These are phyloP conservation scores for Platycheirus albimanus DNA, from an alignment of 2,888 invertebrate species.

Conservation along the genomic window DNA sequence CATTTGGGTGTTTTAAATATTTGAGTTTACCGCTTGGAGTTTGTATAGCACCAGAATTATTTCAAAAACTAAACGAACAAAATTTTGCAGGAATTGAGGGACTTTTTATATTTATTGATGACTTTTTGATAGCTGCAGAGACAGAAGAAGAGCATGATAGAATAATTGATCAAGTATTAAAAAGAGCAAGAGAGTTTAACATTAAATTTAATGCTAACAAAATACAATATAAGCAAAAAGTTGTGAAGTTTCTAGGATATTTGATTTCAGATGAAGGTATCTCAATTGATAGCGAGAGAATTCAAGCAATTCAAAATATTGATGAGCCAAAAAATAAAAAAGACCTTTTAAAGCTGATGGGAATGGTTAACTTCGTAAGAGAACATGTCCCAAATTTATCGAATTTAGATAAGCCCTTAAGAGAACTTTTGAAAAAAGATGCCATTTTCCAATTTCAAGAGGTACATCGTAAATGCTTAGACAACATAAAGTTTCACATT, in stretches of 20 bases:
- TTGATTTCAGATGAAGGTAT: not conserved
- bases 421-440: no score
- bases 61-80: not conserved
- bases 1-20: no score
- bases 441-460: not conserved
- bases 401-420: not conserved
- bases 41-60: not conserved
- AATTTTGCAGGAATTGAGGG: not conserved
- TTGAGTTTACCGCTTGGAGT: no score
- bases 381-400: not conserved
- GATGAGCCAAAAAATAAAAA: not conserved
- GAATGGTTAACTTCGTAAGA: not conserved
- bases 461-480: not conserved
- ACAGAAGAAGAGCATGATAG: not conserved
- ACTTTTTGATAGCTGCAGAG: not conserved
- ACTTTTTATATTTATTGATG: not conserved
- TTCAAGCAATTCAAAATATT: not conserved
- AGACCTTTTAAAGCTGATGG: not conserved
- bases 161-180: constrained; percentile 11
- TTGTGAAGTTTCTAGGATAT: constrained; percentile 35
- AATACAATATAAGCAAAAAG: constrained; percentile 22
- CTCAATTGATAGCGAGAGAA: not conserved
- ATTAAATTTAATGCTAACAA: constrained; percentile 36
- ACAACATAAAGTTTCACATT: not conserved
- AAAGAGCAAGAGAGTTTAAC: constrained; percentile 27